These are phyloP conservation scores for Panagrolaimus sp. DNA, from an alignment of 1,140 invertebrate species.

Conservation along the genomic window DNA sequence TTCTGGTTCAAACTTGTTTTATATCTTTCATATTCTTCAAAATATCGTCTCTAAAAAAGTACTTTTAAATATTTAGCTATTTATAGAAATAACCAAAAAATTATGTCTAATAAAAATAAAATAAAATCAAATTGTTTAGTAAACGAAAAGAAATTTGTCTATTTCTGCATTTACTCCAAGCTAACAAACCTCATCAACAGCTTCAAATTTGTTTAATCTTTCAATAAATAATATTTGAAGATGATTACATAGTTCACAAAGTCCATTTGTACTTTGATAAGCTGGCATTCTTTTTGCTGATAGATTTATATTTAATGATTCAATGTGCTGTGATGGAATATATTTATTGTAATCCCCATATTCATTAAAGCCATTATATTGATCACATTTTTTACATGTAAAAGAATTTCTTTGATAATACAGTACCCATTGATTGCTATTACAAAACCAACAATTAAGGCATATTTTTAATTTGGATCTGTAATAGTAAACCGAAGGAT, in stretches of 20 bases:
- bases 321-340: neutral
- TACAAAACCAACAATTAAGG: conserved; percentile 40
- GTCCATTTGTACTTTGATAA: conserved; percentile 1
- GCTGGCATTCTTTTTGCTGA: neutral
- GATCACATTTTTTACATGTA: conserved; percentile 26
- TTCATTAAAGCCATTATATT: conserved; percentile 37
- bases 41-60: conserved; percentile 12
- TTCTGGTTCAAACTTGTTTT: neutral
- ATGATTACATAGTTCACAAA: conserved; percentile 15
- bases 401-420: conserved; percentile 20
- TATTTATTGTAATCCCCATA: conserved; percentile 23
- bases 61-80: no score
- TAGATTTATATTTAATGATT: neutral
- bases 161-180: no score
- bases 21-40: conserved; percentile 13
- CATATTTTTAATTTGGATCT: conserved; percentile 16
- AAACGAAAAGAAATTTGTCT: neutral
- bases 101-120: no score
- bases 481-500: no score
- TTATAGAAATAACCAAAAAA: no score
- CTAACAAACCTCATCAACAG: conserved; percentile 13
- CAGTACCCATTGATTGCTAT: conserved; percentile 17
- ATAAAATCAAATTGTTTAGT: neutral
- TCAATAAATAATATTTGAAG: neutral
- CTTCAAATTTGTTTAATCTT: conserved; percentile 15